Conservation (phyloP, 2,113 vertebrate species). For the Corydoras sp. region DNA sequence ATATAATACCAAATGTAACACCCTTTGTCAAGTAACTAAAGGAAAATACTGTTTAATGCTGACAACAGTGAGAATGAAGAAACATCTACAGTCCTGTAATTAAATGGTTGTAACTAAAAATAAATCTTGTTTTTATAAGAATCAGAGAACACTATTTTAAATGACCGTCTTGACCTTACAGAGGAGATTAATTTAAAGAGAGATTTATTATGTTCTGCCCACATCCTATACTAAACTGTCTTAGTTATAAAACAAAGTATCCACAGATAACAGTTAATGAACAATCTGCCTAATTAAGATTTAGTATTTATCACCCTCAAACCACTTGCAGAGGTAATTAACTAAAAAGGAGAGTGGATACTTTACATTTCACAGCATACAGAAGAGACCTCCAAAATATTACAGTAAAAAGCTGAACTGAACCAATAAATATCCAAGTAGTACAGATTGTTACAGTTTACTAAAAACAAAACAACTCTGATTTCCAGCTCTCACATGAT, state of each 20-base stretch:
- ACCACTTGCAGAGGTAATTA: conserved; percentile 58
- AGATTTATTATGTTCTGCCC: conserved; percentile 32
- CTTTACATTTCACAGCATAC: background rate
- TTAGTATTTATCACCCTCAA: conserved; percentile 39
- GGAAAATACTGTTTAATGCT: too few species aligned
- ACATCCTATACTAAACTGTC: conserved; percentile 12
- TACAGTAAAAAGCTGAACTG: too few species aligned
- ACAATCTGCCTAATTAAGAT: conserved; percentile 41
- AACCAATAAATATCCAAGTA: too few species aligned
- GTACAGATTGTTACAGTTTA: too few species aligned
- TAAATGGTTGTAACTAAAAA: conserved; percentile 3
- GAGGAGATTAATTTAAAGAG: conserved; percentile 41
- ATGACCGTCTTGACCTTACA: conserved; percentile 36
- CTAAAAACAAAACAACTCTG: too few species aligned
- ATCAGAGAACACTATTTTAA: conserved; percentile 29
- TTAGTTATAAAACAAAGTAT: conserved; percentile 1
- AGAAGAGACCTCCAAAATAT: too few species aligned
- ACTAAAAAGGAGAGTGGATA: conserved; percentile 52
- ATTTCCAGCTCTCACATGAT: too few species aligned
- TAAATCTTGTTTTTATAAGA: too few species aligned
- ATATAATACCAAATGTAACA: too few species aligned
- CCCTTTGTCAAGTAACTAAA: too few species aligned
- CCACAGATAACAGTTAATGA: conserved; percentile 20
- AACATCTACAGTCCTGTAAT: background rate
- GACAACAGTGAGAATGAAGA: too few species aligned